phyloP scores from a whole-genome alignment of 1,140 invertebrate species.

The Aradophagus sp. region DNA sequence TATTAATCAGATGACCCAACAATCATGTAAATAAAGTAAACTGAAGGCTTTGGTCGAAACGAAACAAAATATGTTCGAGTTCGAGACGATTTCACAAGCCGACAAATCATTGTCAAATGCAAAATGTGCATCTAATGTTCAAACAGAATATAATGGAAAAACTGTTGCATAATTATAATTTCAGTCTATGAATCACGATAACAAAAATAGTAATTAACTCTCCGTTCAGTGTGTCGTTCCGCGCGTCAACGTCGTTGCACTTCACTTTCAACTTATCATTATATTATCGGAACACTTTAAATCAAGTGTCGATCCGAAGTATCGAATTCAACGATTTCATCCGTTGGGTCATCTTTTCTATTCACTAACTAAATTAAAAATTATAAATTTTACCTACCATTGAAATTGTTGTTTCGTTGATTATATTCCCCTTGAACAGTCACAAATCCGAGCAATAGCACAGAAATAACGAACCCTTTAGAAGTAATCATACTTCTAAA shows the following conservation, averaged over 20 bases:
- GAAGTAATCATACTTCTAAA: conserved; percentile 52
- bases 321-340: not conserved
- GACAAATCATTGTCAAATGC: conserved; percentile 13
- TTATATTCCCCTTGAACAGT: conserved; percentile 15
- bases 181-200: not conserved
- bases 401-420: conserved; percentile 1
- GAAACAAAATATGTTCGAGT: conserved; percentile 20
- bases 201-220: not conserved
- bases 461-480: conserved; percentile 40
- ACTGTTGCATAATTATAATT: conserved; percentile 22
- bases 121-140: conserved; percentile 1
- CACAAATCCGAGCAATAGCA: conserved; percentile 34
- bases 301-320: not conserved
- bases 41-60: conserved; percentile 11
- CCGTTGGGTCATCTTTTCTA: not conserved
- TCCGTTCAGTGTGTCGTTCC: too few relatives aligned
- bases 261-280: too few relatives aligned
- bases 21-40: conserved; percentile 49
- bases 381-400: conserved; percentile 17
- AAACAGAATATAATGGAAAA: too few relatives aligned
- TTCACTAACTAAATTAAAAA: not conserved
- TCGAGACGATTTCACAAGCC: conserved; percentile 18
- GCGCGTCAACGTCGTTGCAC: too few relatives aligned
- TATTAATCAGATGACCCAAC: conserved; percentile 52
- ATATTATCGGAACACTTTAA: not conserved